These are phyloP conservation scores for Callyntrura sp. DNA, from an alignment of 2,888 invertebrate genomes.

Conservation along the genomic window DNA sequence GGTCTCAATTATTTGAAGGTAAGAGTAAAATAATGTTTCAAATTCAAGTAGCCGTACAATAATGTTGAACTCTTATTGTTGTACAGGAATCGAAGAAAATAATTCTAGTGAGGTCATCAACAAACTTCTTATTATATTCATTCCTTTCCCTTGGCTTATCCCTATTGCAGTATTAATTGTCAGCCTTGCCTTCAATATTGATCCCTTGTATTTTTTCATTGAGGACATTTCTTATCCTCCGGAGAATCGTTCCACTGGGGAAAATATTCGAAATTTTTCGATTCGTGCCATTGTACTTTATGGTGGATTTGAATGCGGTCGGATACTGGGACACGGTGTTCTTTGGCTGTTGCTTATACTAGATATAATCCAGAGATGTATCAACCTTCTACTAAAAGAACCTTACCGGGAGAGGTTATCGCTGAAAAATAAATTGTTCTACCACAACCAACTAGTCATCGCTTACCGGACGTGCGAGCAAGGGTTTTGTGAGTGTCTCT, in stretches of 20 bases:
- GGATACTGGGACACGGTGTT: neutral
- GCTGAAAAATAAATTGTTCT: neutral
- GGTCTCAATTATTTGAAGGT: neutral
- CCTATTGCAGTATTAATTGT: neutral
- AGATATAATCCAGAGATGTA: neutral
- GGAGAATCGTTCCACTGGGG: neutral
- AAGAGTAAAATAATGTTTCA: neutral
- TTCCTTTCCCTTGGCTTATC: neutral
- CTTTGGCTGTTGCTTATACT: neutral
- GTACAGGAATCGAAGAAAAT: neutral
- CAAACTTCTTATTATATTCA: neutral
- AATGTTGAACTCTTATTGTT: too few relatives aligned
- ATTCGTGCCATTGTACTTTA: neutral
- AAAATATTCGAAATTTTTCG: neutral
- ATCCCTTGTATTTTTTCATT: neutral
- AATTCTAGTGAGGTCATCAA: neutral
- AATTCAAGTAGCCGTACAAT: too few relatives aligned
- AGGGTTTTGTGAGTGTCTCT: neutral
- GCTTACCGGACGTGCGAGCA: neutral
- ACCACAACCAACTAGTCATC: neutral
- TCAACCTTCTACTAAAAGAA: neutral
- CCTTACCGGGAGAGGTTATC: neutral
- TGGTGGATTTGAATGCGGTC: neutral
- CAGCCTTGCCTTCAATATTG: neutral
- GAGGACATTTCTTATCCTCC: neutral